Evolutionary conservation across 2,888 invertebrate genomes (phyloP).

Genomic region (Coremacera marginata): DNA sequence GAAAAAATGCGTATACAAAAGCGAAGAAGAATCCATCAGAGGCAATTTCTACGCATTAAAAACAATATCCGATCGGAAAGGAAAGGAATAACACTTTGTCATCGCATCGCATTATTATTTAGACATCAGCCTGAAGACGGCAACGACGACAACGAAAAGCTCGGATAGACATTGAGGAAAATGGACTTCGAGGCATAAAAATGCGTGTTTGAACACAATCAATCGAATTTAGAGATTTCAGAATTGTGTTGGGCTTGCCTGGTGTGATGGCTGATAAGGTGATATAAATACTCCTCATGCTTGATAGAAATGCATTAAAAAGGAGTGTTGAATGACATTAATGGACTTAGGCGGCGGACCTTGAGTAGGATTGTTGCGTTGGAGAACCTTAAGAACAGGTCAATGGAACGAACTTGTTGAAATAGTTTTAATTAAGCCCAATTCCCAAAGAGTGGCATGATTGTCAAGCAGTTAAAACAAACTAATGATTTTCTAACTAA

Average conservation of each 20-base stretch:
- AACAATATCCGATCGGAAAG: conserved; percentile 40
- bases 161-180: neutral
- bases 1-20: neutral
- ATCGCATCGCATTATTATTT: conserved; percentile 33
- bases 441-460: neutral
- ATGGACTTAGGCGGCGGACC: conserved; percentile 4
- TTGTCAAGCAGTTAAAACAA: neutral
- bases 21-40: conserved; percentile 22
- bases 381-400: neutral
- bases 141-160: neutral
- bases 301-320: neutral
- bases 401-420: conserved; percentile 24
- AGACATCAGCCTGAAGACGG: conserved; percentile 21
- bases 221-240: conserved; percentile 13
- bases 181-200: neutral
- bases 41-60: conserved; percentile 21
- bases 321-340: neutral
- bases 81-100: conserved; percentile 41
- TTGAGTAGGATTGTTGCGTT: neutral
- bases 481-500: no score
- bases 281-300: conserved; percentile 14
- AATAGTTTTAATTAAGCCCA: neutral
- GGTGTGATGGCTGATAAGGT: conserved; percentile 20
- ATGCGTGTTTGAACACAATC: conserved; percentile 26
- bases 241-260: neutral